Evolutionary conservation across 2,113 vertebrate genomes (phyloP).

Genomic region (Tupaia chinensis): DNA sequence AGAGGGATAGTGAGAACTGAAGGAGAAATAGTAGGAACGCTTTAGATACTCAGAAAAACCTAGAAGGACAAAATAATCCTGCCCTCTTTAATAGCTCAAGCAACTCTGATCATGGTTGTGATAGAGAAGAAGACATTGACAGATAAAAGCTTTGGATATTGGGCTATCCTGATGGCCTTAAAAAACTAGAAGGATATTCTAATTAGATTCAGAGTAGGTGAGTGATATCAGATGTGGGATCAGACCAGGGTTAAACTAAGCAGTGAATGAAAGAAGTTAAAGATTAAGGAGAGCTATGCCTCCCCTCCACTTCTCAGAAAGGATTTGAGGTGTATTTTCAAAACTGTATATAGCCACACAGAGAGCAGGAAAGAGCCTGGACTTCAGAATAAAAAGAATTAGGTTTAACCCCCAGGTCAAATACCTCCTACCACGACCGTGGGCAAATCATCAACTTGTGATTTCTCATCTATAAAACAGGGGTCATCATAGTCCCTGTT

Average conservation of each 20-base stretch:
- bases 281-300: background rate
- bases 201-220: background rate
- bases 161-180: background rate
- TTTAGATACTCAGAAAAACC: background rate
- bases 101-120: background rate
- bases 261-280: background rate
- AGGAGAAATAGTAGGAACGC: background rate
- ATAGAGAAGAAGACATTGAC: background rate
- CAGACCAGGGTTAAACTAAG: background rate
- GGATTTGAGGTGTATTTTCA: background rate
- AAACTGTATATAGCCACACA: background rate
- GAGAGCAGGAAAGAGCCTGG: background rate
- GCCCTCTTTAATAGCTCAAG: background rate
- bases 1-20: background rate
- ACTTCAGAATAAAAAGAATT: background rate
- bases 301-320: background rate
- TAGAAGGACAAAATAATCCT: background rate
- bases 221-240: background rate
- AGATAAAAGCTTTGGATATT: background rate
- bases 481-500: fast-evolving
- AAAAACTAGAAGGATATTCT: background rate
- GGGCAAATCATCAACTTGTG: background rate
- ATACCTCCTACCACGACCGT: background rate
- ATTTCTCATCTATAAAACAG: background rate
- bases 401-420: background rate